Evolutionary conservation across 2,888 invertebrate species (phyloP).

Genomic region (Drosophila setosimentum): DNA sequence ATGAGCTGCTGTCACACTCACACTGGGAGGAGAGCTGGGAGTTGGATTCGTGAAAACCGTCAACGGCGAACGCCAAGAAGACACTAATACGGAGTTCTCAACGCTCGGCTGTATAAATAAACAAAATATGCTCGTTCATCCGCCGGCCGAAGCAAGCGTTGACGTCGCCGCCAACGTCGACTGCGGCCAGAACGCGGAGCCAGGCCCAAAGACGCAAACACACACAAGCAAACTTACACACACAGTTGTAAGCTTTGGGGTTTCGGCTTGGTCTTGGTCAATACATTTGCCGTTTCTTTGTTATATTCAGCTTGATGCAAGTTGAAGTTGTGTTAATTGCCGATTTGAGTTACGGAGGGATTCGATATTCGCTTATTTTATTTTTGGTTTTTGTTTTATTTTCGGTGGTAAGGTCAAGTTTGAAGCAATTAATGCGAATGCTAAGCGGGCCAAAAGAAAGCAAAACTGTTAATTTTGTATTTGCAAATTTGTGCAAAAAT

Average conservation of each 20-base stretch:
- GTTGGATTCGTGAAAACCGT: constrained; percentile 50
- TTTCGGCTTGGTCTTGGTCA: constrained; percentile 54
- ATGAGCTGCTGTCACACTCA: constrained; percentile 43
- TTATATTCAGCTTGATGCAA: constrained; percentile 61
- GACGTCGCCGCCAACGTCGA: constrained; percentile 36
- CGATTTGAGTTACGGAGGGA: constrained; percentile 53
- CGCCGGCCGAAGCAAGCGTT: constrained; percentile 44
- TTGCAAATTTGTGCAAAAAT: constrained; percentile 41
- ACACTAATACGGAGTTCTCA: constrained; percentile 82
- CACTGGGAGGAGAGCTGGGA: constrained; percentile 37
- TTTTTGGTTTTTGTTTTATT: constrained; percentile 37
- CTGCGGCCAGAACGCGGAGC: constrained; percentile 51
- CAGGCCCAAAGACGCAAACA: constrained; percentile 15
- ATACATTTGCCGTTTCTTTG: constrained; percentile 56
- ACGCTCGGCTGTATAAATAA: constrained; percentile 81
- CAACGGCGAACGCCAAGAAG: constrained; percentile 81
- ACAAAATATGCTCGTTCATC: constrained; percentile 70
- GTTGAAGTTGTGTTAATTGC: constrained; percentile 66
- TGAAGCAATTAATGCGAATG: constrained; percentile 66
- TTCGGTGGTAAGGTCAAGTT: constrained; percentile 79
- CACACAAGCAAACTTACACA: constrained; percentile 4
- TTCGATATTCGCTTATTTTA: constrained; percentile 18
- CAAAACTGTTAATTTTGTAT: constrained; percentile 54
- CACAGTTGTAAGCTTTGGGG: constrained; percentile 15
- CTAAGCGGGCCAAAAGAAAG: constrained; percentile 64